phyloP scores from a whole-genome alignment of 92 coral and sea anemone species.

The Actinernus sp. region DNA sequence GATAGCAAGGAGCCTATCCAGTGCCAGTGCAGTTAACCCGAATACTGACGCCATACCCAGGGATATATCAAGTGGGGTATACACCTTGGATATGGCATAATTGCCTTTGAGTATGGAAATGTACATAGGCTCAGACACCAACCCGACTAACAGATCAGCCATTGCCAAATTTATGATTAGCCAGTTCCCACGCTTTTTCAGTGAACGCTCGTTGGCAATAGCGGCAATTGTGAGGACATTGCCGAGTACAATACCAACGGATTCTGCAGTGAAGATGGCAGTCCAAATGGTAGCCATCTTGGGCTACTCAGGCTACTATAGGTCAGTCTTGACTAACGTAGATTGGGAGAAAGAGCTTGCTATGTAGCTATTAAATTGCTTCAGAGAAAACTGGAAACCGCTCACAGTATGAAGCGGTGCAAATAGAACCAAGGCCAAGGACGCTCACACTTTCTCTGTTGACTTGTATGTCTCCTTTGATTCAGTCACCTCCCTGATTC shows the following conservation, averaged over 20 bases:
- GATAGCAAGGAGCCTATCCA: slow-evolving; percentile 23
- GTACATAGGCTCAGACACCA: slow-evolving; percentile 25
- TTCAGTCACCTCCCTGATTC: no score
- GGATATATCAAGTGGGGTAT: slow-evolving; percentile 12
- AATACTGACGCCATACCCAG: slow-evolving; percentile 30
- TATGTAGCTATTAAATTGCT: no score
- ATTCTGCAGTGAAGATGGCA: slow-evolving; percentile 22
- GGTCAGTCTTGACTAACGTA: no score
- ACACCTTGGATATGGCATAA: not conserved
- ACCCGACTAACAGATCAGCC: slow-evolving; percentile 25
- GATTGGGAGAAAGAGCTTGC: no score
- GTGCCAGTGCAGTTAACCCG: slow-evolving; percentile 17
- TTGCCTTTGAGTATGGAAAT: slow-evolving; percentile 22
- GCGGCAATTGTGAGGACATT: slow-evolving; percentile 26
- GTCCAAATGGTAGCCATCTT: slow-evolving; percentile 33
- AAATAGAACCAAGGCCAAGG: no score
- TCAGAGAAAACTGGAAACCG: no score
- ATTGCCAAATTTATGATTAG: slow-evolving; percentile 26
- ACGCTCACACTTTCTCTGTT: no score
- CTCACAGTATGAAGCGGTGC: no score
- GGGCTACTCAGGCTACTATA: no score
- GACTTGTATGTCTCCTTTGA: no score
- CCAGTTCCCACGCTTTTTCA: slow-evolving; percentile 36
- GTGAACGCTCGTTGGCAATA: slow-evolving; percentile 9
- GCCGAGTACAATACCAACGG: slow-evolving; percentile 24